These are phyloP conservation scores for Rhinogobius similis DNA, from an alignment of 2,113 vertebrate genomes.

Conservation along the genomic window DNA sequence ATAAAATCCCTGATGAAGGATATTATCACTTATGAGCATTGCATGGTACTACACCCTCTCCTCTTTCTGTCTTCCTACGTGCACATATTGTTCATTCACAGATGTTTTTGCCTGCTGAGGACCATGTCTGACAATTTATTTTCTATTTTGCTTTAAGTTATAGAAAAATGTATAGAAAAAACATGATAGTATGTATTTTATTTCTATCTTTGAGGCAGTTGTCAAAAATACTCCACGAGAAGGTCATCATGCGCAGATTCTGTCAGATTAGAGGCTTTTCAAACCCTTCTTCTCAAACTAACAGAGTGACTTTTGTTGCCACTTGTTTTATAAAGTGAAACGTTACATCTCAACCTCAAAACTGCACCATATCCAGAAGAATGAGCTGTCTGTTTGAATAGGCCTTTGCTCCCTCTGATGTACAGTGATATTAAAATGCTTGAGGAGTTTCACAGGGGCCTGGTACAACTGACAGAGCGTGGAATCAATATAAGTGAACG, in stretches of 20 bases:
- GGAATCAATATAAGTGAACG: slow-evolving; percentile 54
- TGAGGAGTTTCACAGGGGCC: slow-evolving; percentile 26
- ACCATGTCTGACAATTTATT: neutral
- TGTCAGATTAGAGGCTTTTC: neutral
- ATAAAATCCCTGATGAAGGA: too few species aligned
- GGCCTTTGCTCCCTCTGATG: neutral
- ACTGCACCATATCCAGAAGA: neutral
- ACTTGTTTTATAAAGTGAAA: slow-evolving; percentile 1
- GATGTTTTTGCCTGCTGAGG: neutral
- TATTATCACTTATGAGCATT: too few species aligned
- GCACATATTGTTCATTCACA: neutral
- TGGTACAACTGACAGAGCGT: slow-evolving; percentile 54
- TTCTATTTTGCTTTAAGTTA: neutral
- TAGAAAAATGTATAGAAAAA: neutral
- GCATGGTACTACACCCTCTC: too few species aligned
- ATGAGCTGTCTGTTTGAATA: neutral
- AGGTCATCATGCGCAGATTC: neutral
- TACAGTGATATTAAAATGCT: slow-evolving; percentile 16
- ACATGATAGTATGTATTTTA: neutral
- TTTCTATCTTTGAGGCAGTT: neutral
- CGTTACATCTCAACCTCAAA: neutral
- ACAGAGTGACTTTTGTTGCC: neutral
- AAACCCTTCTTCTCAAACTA: neutral
- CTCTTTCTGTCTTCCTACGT: too few species aligned
- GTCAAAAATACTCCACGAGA: neutral